A percentile compares a stretch with the other conserved stretches of the same genome.
phyloP scores from a whole-genome alignment of 1,140 invertebrate genomes.

The Platorchestia sp. region DNA sequence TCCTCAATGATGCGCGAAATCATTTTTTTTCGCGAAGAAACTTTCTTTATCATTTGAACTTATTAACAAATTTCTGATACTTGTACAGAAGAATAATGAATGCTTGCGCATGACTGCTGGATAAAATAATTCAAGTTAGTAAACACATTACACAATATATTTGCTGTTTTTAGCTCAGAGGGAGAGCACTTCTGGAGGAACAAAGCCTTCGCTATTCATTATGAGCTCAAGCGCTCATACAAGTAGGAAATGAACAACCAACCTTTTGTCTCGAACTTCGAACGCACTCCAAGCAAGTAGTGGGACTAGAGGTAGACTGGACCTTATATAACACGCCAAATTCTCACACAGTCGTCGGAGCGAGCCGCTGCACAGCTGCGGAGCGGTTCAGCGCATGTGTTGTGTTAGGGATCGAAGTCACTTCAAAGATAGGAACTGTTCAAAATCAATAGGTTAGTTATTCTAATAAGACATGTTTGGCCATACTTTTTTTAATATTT shows the following conservation, averaged over 20 bases:
- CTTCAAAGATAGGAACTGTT: not conserved
- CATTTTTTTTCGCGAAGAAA: too few relatives aligned
- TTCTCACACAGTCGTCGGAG: not conserved
- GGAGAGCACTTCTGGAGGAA: too few relatives aligned
- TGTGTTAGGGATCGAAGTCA: not conserved
- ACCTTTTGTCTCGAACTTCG: not conserved
- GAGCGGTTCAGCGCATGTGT: not conserved
- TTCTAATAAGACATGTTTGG: not conserved
- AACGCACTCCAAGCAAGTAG: not conserved
- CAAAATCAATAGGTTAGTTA: not conserved
- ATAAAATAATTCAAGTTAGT: too few relatives aligned
- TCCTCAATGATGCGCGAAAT: too few relatives aligned
- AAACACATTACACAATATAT: too few relatives aligned
- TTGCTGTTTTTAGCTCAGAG: too few relatives aligned
- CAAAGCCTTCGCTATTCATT: too few relatives aligned
- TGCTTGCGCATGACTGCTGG: too few relatives aligned
- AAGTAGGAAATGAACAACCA: not conserved
- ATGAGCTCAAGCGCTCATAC: not conserved
- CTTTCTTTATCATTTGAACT: too few relatives aligned
- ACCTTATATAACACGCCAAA: not conserved
- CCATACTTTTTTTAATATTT: not conserved
- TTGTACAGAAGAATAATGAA: too few relatives aligned
- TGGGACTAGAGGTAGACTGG: not conserved
- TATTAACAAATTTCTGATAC: too few relatives aligned
- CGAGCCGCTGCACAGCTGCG: not conserved